A percentile compares a stretch with the other conserved stretches of the same genome.
phyloP scores from a whole-genome alignment of 2,888 invertebrate species.

The Mesoligia furuncula region DNA sequence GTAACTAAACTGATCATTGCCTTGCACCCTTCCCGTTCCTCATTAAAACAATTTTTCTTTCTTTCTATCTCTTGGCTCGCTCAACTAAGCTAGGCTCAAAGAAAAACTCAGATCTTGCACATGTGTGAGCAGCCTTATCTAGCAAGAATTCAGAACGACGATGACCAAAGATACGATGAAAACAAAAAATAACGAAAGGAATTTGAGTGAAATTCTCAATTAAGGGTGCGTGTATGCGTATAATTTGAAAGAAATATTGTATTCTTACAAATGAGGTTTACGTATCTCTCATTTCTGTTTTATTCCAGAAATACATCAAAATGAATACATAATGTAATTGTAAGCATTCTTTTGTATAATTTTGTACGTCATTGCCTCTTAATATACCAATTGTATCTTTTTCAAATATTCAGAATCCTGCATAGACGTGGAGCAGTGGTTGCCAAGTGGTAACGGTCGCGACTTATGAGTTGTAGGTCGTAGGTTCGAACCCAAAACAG shows the following conservation, averaged over 20 bases:
- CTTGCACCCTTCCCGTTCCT: too few species aligned
- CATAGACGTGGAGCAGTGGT: not conserved
- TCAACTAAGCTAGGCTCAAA: not conserved
- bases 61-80: too few species aligned
- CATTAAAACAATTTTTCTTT: too few species aligned
- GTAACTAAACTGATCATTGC: too few species aligned
- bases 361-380: not conserved
- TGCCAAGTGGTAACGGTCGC: too few species aligned
- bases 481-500: too few species aligned
- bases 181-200: constrained; percentile 11
- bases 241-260: constrained; percentile 19
- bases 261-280: constrained; percentile 4
- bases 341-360: constrained; percentile 11
- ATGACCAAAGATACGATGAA: constrained; percentile 2
- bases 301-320: constrained; percentile 2
- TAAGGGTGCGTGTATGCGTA: not conserved
- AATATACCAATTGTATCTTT: not conserved
- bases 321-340: constrained; percentile 3
- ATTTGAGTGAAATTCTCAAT: constrained; percentile 15
- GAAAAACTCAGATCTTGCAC: not conserved
- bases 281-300: not conserved
- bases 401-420: not conserved
- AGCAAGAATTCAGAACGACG: constrained; percentile 23
- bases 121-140: constrained; percentile 1
- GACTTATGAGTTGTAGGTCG: too few species aligned